Conservation (phyloP, 2,888 invertebrate genomes). For the Biston betularia region DNA sequence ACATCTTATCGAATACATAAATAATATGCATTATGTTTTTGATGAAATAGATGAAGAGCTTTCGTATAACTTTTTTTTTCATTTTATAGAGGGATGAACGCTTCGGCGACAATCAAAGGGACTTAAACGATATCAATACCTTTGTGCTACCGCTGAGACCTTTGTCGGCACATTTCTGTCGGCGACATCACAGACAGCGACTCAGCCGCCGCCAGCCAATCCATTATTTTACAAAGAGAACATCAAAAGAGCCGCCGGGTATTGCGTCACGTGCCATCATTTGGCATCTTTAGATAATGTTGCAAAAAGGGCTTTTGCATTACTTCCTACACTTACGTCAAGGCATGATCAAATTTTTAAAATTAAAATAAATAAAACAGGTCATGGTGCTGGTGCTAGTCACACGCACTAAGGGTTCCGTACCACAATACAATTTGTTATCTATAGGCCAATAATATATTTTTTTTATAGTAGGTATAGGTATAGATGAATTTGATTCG, state of each 20-base stretch:
- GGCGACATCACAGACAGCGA: conserved; percentile 70
- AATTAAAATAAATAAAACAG: not conserved
- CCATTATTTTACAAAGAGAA: conserved; percentile 74
- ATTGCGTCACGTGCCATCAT: conserved; percentile 75
- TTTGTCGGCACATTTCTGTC: conserved; percentile 73
- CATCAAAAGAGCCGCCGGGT: conserved; percentile 73
- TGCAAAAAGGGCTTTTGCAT: conserved; percentile 36
- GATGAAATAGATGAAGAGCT: conserved; percentile 34
- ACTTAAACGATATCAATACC: conserved; percentile 82
- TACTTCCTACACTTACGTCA: conserved; percentile 20
- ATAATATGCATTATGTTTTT: conserved; percentile 6
- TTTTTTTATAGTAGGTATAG: too few relatives aligned
- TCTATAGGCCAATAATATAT: too few relatives aligned
- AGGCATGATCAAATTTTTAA: conserved; percentile 6
- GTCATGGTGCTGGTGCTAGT: too few relatives aligned
- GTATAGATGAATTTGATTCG: too few relatives aligned
- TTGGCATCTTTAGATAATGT: conserved; percentile 51
- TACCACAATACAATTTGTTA: too few relatives aligned
- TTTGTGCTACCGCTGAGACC: conserved; percentile 77
- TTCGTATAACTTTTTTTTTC: conserved; percentile 33
- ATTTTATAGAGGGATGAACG: conserved; percentile 63
- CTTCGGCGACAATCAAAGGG: conserved; percentile 75
- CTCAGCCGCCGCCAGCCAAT: conserved; percentile 67
- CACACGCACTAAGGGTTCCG: too few relatives aligned
- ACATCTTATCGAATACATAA: conserved; percentile 3